Percentiles rank a stretch among this genome's conserved stretches.
Evolutionary conservation across 2,113 vertebrate species (phyloP).

Genomic region (Atlantisia rogersi): DNA sequence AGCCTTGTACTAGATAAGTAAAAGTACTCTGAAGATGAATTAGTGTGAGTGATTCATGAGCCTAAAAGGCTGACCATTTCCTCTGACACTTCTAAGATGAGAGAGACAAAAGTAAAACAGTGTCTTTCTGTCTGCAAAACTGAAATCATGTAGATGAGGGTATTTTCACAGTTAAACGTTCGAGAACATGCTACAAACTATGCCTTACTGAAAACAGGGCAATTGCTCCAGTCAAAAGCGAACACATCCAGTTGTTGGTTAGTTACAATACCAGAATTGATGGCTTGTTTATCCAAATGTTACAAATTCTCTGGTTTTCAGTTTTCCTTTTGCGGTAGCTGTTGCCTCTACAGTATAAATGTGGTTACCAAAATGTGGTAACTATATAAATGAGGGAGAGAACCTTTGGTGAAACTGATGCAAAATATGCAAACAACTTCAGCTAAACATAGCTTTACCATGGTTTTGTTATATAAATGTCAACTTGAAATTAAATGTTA

Average conservation of each 20-base stretch:
- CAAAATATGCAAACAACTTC: slow-evolving; percentile 61
- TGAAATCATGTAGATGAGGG: not conserved
- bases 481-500: slow-evolving; percentile 64
- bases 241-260: slow-evolving; percentile 14
- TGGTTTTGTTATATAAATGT: slow-evolving; percentile 68
- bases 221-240: not conserved
- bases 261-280: not conserved
- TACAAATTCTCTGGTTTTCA: slow-evolving; percentile 49
- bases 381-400: slow-evolving; percentile 27
- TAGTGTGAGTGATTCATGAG: not conserved
- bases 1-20: not conserved
- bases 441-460: slow-evolving; percentile 65
- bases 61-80: not conserved
- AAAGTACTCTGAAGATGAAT: not conserved
- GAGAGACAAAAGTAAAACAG: not conserved
- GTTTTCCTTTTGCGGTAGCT: slow-evolving; percentile 55
- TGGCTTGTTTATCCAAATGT: slow-evolving; percentile 44
- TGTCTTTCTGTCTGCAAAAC: not conserved
- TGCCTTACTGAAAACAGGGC: not conserved
- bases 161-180: not conserved
- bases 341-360: not conserved
- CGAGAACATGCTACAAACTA: not conserved
- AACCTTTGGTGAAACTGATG: slow-evolving; percentile 15
- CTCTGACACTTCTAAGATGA: not conserved
- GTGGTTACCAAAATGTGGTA: slow-evolving; percentile 44